Conservation (phyloP, 2,888 invertebrate genomes). For the Tridacna crocea region DNA sequence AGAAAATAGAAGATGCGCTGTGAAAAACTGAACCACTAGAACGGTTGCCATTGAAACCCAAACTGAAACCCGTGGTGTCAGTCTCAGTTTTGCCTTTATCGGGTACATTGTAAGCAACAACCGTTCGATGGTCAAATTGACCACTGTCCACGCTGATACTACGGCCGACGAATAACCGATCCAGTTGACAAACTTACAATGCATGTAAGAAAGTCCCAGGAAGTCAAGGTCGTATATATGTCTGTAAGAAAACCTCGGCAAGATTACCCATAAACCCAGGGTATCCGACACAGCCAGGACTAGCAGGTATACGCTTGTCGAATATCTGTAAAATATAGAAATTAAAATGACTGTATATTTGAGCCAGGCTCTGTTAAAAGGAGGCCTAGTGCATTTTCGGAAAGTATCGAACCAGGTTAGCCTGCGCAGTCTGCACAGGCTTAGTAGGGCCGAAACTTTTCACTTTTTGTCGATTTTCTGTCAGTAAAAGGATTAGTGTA, state of each 20-base stretch:
- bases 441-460: too few relatives aligned
- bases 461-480: too few relatives aligned
- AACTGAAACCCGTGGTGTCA: not conserved
- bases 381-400: too few relatives aligned
- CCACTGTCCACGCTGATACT: not conserved
- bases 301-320: not conserved
- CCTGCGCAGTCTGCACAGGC: too few relatives aligned
- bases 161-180: not conserved
- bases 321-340: not conserved
- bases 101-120: not conserved
- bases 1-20: not conserved
- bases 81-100: conserved; percentile 2
- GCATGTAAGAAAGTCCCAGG: not conserved
- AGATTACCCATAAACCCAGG: not conserved
- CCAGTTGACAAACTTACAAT: not conserved
- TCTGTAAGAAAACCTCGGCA: not conserved
- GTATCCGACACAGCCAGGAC: not conserved
- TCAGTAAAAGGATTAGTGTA: too few relatives aligned
- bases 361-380: too few relatives aligned
- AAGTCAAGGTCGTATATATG: not conserved
- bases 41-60: not conserved
- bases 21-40: not conserved
- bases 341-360: not conserved
- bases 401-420: too few relatives aligned
- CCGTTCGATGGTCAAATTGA: conserved; percentile 1